Evolutionary conservation across 2,797 vertebrate genomes (phyloP).

Genomic region (Enteromius treurensis): DNA sequence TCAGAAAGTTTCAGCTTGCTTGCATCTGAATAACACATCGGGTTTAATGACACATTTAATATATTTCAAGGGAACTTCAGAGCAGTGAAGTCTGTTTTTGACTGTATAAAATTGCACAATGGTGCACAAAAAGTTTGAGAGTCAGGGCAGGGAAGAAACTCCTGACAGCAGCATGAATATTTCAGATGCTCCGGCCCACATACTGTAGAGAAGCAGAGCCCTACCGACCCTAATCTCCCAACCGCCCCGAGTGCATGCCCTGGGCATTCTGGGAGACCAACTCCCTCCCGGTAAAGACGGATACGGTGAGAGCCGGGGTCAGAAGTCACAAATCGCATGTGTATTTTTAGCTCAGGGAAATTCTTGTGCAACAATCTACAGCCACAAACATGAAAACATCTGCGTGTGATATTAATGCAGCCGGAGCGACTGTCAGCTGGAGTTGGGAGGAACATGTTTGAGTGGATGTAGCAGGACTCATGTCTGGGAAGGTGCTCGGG

Average conservation of each 20-base stretch:
- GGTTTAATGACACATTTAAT: background rate
- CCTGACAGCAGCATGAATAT: slow-evolving; percentile 51
- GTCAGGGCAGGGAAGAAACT: slow-evolving; percentile 20
- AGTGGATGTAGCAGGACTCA: slow-evolving; percentile 13
- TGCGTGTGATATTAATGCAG: slow-evolving; percentile 38
- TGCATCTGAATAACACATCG: background rate
- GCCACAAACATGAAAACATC: slow-evolving; percentile 28
- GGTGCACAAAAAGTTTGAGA: slow-evolving; percentile 28
- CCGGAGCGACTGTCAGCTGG: slow-evolving; percentile 25
- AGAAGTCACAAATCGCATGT: background rate
- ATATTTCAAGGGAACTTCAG: background rate
- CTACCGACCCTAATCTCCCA: background rate
- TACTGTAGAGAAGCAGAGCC: slow-evolving; percentile 35
- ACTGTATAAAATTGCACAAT: background rate
- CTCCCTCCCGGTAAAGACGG: background rate
- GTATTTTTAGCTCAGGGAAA: slow-evolving; percentile 19
- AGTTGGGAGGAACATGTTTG: slow-evolving; percentile 5
- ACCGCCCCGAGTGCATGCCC: slow-evolving; percentile 18
- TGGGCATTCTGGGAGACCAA: slow-evolving; percentile 18
- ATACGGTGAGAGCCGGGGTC: background rate
- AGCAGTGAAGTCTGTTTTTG: background rate
- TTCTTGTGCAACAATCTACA: slow-evolving; percentile 7
- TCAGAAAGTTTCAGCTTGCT: background rate
- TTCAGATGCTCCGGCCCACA: slow-evolving; percentile 20
- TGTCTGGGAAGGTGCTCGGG: slow-evolving; percentile 34